Evolutionary conservation across 1,140 invertebrate genomes (phyloP).

Genomic region (Halotydeus destructor): DNA sequence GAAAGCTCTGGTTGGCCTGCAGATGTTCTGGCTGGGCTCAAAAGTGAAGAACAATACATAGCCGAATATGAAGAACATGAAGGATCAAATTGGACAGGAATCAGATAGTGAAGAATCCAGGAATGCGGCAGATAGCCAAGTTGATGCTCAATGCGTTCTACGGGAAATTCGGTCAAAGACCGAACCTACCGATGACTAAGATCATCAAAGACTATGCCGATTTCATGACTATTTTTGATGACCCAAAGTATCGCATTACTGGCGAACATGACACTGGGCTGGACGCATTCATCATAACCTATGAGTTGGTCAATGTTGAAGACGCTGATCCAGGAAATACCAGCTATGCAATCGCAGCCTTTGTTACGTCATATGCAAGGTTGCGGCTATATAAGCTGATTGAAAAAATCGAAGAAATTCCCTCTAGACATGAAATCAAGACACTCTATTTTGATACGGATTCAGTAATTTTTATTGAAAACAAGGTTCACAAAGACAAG

Average conservation of each 20-base stretch:
- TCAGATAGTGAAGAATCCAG: constrained; percentile 23
- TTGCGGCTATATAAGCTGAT: constrained; percentile 24
- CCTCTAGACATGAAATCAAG: not conserved
- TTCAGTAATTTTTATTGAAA: constrained; percentile 19
- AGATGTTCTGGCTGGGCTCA: constrained; percentile 18
- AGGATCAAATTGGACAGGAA: constrained; percentile 22
- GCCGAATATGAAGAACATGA: constrained; percentile 21
- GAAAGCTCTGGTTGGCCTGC: constrained; percentile 17
- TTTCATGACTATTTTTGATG: constrained; percentile 19
- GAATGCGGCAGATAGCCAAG: constrained; percentile 10
- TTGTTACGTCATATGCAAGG: constrained; percentile 24
- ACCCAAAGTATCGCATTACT: constrained; percentile 1
- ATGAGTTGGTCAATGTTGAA: not conserved
- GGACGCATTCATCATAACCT: not conserved
- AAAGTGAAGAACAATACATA: constrained; percentile 21
- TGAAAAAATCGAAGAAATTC: constrained; percentile 17
- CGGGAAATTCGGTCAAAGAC: constrained; percentile 21
- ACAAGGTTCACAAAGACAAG: constrained; percentile 10
- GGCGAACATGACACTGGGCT: not conserved
- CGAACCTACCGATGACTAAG: constrained; percentile 8
- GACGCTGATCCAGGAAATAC: constrained; percentile 10
- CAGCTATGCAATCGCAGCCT: constrained; percentile 23
- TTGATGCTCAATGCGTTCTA: constrained; percentile 10
- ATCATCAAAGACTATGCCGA: constrained; percentile 15
- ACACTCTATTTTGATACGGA: constrained; percentile 28